A percentile compares a stretch with the other conserved stretches of the same genome.
Conservation (phyloP, 2,888 invertebrate species). For the Erebia epiphron region DNA sequence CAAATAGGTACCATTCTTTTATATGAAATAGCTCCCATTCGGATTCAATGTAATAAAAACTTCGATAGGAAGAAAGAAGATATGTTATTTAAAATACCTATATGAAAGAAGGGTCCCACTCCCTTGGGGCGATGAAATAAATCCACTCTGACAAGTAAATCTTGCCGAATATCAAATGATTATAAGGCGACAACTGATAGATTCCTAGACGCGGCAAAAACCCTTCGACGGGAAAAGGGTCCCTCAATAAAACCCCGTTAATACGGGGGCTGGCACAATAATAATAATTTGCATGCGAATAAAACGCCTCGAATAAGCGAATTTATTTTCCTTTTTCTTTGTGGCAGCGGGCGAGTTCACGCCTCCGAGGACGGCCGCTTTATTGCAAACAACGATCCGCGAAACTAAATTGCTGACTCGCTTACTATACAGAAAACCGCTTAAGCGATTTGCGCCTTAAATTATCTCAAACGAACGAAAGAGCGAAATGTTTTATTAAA, state of each 20-base stretch:
- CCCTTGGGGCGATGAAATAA: conserved; percentile 36
- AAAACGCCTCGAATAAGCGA: conserved; percentile 41
- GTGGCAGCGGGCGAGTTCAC: conserved; percentile 30
- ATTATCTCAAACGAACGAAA: conserved; percentile 5
- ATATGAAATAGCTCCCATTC: background rate
- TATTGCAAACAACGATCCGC: conserved; percentile 35
- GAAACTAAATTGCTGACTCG: conserved; percentile 33
- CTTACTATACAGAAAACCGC: conserved; percentile 14
- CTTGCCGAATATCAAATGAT: conserved; percentile 40
- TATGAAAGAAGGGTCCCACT: conserved; percentile 25
- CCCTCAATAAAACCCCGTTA: conserved; percentile 43
- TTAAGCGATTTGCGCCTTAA: conserved; percentile 2
- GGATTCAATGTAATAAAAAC: conserved; percentile 1
- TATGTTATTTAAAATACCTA: conserved; percentile 8
- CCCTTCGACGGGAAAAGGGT: conserved; percentile 34
- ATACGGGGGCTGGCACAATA: conserved; percentile 43
- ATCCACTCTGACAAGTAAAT: conserved; percentile 39
- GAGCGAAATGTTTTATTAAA: conserved; percentile 10
- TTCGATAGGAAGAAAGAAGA: conserved; percentile 3
- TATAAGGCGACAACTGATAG: conserved; percentile 38
- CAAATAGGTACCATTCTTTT: background rate
- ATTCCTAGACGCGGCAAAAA: conserved; percentile 27
- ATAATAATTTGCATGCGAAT: conserved; percentile 50
- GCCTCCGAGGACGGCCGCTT: conserved; percentile 34
- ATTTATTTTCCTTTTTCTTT: conserved; percentile 43